Conservation (phyloP, 2,797 vertebrate species). For the Podargus strigoides region DNA sequence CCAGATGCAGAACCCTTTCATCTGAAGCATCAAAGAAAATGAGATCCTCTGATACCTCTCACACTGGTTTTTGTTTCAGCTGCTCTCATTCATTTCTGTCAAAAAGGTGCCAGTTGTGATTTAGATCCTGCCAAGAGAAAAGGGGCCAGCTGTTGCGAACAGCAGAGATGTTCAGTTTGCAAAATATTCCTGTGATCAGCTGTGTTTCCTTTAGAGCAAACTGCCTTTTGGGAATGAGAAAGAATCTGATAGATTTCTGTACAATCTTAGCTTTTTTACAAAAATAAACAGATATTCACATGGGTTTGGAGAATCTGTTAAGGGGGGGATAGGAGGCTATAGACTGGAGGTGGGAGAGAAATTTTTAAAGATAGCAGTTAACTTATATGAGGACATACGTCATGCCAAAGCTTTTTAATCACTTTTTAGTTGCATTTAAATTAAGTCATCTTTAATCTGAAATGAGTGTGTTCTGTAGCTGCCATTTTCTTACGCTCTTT, state of each 20-base stretch:
- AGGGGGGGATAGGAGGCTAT: background rate
- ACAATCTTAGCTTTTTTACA: background rate
- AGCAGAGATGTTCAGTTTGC: background rate
- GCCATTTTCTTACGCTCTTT: background rate
- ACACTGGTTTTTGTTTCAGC: background rate
- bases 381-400: background rate
- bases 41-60: background rate
- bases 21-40: constrained; percentile 15
- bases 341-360: background rate
- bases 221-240: background rate
- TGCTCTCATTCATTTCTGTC: background rate
- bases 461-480: background rate
- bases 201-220: background rate
- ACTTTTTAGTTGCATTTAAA: background rate
- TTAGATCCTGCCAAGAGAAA: background rate
- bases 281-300: background rate
- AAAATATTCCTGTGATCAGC: background rate
- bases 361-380: background rate
- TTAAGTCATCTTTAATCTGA: background rate
- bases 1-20: background rate
- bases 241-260: background rate
- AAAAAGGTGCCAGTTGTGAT: background rate
- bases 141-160: background rate
- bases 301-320: background rate
- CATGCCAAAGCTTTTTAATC: background rate